Conservation (phyloP, 1,140 invertebrate genomes). For the Coenobita brevimanus region DNA sequence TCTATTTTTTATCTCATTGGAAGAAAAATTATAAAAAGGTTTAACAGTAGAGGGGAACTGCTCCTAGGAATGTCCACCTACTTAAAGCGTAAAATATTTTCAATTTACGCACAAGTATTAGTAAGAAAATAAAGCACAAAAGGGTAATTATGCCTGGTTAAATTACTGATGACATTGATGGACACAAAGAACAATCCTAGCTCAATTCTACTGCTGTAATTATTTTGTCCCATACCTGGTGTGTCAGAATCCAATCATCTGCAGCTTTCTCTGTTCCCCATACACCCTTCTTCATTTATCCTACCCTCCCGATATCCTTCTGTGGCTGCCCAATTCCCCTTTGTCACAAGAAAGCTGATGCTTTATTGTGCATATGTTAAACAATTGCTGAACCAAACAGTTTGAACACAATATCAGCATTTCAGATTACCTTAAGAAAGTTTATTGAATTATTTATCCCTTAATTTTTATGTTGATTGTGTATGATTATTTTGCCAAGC, state of each 20-base stretch:
- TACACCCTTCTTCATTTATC: constrained; percentile 39
- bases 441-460: constrained; percentile 68
- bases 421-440: constrained; percentile 69
- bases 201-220: constrained; percentile 65
- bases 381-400: constrained; percentile 63
- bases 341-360: constrained; percentile 61
- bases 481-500: constrained; percentile 69
- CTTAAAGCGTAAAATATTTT: constrained; percentile 67
- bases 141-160: constrained; percentile 61
- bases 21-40: constrained; percentile 51
- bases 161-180: constrained; percentile 64
- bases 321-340: constrained; percentile 61
- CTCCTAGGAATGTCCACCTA: constrained; percentile 67
- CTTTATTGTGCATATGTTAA: constrained; percentile 61
- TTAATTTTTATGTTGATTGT: constrained; percentile 69
- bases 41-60: constrained; percentile 52
- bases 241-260: constrained; percentile 59
- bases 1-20: constrained; percentile 60
- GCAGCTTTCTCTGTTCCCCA: constrained; percentile 62
- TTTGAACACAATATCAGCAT: constrained; percentile 68
- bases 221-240: constrained; percentile 55
- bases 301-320: constrained; percentile 50
- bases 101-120: constrained; percentile 63
- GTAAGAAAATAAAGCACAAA: constrained; percentile 61
- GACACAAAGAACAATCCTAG: constrained; percentile 66